Evolutionary conservation across 2,797 vertebrate genomes (phyloP), one percentile per base, ranked within the genome.

Genomic region (Meda fulgida): DNA sequence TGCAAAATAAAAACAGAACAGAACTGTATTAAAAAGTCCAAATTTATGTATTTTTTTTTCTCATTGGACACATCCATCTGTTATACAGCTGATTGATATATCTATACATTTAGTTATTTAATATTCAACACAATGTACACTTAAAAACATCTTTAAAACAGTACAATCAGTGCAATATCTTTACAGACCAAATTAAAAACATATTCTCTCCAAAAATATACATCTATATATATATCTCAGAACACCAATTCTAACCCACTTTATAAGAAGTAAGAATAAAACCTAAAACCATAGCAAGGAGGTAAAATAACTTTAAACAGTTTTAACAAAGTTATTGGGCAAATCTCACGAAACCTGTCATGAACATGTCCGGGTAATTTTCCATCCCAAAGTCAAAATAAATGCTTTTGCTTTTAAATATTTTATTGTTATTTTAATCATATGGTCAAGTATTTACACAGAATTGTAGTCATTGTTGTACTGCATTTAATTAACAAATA

Each of bases 201-300:
- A 84, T 88, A 91, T 89, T 86, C 43, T 93, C 83, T 93, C 89
- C 85, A 94, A 92, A 95, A 94, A 95, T 94, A 95, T 93, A 94
- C 91, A 93, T 88, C 87, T 85, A 89, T 91, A 85, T 91, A 85
- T 80, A 90, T 91, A 88, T 90, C 79, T 90, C 80, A 82, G 53
- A 83, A 90, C 89, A 88, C 87, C 84, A 78, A 84, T 80, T 71
- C 86, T 91, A 75, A 81, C 79, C 46, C 58, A 86, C 83, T 89
- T 89, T 85, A 89, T 81, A 78, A 78, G 85, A 84, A 88, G 89
- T 90, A 88, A 66, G 92, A 92, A 87, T 66, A 65, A 66, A 87
- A 85, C 29, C 75, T 86, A 36, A 40, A 79, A 92, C 84, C 46
- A 48, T 48, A 18, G 79, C 87, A 85, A 81, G 31, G 40, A 65